These are phyloP conservation scores for Microtus ochrogaster DNA, from an alignment of 2,113 vertebrate species.

Conservation along the genomic window DNA sequence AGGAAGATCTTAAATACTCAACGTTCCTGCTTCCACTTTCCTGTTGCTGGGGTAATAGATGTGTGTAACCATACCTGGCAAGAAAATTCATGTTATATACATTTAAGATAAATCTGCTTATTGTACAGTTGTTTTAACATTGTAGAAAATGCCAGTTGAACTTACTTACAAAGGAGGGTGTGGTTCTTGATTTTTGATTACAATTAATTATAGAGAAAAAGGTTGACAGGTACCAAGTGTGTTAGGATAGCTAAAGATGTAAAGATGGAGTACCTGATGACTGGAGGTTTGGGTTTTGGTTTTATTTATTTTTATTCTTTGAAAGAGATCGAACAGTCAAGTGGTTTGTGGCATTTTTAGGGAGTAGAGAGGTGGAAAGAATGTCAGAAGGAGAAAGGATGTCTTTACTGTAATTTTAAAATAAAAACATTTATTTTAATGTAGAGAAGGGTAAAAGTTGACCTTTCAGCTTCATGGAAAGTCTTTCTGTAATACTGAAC, in stretches of 20 bases:
- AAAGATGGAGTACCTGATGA: neutral
- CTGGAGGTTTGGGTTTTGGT: neutral
- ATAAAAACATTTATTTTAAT: constrained; percentile 43
- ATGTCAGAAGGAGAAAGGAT: neutral
- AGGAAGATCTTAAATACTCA: neutral
- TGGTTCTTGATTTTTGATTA: constrained; percentile 27
- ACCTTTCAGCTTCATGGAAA: neutral
- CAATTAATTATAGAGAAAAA: constrained; percentile 55
- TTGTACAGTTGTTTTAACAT: constrained; percentile 43
- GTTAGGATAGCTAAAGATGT: constrained; percentile 55
- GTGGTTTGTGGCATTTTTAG: neutral
- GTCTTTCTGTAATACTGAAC: constrained; percentile 9
- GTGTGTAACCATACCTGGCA: neutral
- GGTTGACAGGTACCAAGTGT: neutral
- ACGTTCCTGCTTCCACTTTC: neutral
- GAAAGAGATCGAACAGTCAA: constrained; percentile 5
- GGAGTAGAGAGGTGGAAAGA: neutral
- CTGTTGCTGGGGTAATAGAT: neutral
- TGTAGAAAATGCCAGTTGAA: constrained; percentile 20
- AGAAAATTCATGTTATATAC: constrained; percentile 20
- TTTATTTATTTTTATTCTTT: constrained; percentile 60
- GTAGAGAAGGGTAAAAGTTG: neutral
- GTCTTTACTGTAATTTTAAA: constrained; percentile 22
- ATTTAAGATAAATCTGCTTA: constrained; percentile 2
- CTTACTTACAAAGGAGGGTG: neutral